Conservation (phyloP, 2,113 vertebrate genomes). For the Platichthys stellatus region DNA sequence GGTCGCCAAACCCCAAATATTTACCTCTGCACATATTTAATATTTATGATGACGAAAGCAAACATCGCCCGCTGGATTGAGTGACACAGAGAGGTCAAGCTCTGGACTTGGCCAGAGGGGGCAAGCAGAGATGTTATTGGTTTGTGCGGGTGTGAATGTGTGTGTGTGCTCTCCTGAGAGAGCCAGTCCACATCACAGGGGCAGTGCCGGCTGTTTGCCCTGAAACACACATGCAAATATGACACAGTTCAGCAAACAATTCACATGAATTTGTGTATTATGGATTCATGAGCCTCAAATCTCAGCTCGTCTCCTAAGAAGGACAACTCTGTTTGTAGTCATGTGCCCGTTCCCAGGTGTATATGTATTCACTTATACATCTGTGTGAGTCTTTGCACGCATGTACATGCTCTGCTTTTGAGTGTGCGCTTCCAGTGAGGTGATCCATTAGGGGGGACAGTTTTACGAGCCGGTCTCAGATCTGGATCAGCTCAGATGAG, state of each 20-base stretch:
- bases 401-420: slow-evolving; percentile 10
- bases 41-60: slow-evolving; percentile 84
- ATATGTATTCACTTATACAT: slow-evolving; percentile 17
- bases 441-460: slow-evolving; percentile 77
- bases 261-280: slow-evolving; percentile 72
- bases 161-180: slow-evolving; percentile 69
- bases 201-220: slow-evolving; percentile 62
- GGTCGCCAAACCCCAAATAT: slow-evolving; percentile 83
- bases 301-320: slow-evolving; percentile 51
- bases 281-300: slow-evolving; percentile 70
- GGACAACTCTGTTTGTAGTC: slow-evolving; percentile 36
- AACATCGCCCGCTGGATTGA: slow-evolving; percentile 77
- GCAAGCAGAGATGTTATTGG: slow-evolving; percentile 59
- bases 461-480: slow-evolving; percentile 76
- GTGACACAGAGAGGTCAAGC: slow-evolving; percentile 79
- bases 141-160: slow-evolving; percentile 55
- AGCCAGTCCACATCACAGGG: slow-evolving; percentile 75
- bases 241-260: slow-evolving; percentile 69
- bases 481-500: slow-evolving; percentile 75
- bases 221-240: slow-evolving; percentile 68
- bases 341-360: slow-evolving; percentile 18
- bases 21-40: slow-evolving; percentile 80
- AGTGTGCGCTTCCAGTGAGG: slow-evolving; percentile 40
- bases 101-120: slow-evolving; percentile 66
- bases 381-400: slow-evolving; percentile 28